Evolutionary conservation across 2,888 invertebrate genomes (phyloP).

Genomic region (Erebia aethiops): DNA sequence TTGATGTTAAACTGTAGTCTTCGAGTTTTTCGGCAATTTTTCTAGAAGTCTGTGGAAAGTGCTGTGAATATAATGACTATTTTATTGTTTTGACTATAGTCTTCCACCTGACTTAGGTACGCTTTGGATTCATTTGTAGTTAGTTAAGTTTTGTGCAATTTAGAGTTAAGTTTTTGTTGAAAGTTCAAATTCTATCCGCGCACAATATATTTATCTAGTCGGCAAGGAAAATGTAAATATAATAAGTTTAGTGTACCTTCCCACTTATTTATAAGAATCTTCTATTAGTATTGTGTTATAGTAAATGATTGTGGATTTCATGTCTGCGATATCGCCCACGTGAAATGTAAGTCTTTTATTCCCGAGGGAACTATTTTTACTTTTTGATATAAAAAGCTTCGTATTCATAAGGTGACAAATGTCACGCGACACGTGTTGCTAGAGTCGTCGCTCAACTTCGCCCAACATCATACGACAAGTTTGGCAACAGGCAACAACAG

Average conservation of each 20-base stretch:
- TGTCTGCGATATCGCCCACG: too few relatives aligned
- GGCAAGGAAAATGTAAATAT: not conserved
- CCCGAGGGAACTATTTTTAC: too few relatives aligned
- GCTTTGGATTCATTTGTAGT: not conserved
- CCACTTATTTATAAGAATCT: not conserved
- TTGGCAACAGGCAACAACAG: too few relatives aligned
- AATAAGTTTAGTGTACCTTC: not conserved
- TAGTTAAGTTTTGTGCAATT: not conserved
- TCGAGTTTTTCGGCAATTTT: not conserved
- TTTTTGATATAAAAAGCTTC: too few relatives aligned
- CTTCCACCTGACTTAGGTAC: not conserved
- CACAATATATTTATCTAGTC: conserved; percentile 7
- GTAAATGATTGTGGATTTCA: not conserved
- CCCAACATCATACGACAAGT: too few relatives aligned
- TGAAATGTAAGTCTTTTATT: too few relatives aligned
- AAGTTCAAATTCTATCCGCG: not conserved
- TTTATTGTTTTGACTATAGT: not conserved
- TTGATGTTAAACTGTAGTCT: not conserved
- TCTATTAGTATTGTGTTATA: not conserved
- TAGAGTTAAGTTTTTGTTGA: not conserved
- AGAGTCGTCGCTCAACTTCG: too few relatives aligned
- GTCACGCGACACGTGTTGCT: too few relatives aligned
- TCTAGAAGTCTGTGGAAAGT: not conserved
- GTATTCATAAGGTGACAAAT: too few relatives aligned
- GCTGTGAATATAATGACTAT: not conserved